phyloP scores from a whole-genome alignment of 2,888 invertebrate genomes.

The Morpho helenor region DNA sequence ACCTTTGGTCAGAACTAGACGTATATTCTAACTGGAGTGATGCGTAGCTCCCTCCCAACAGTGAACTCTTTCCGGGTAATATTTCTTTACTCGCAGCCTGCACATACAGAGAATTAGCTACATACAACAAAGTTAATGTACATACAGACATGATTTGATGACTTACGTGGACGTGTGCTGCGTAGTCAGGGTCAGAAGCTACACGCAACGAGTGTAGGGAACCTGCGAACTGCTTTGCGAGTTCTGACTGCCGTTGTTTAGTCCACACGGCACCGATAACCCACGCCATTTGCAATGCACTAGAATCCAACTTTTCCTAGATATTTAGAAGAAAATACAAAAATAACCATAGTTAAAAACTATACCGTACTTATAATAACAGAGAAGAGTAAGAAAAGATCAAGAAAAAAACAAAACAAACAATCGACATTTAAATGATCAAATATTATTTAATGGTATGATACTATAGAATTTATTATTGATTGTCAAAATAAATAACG shows the following conservation, averaged over 20 bases:
- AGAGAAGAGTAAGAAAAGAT: too few species aligned
- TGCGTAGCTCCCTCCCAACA: conserved; percentile 57
- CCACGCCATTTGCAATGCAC: conserved; percentile 84
- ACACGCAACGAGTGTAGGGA: conserved; percentile 79
- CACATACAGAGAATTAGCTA: background rate
- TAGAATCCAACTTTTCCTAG: conserved; percentile 71
- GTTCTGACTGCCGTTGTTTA: conserved; percentile 78
- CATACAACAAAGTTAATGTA: too few species aligned
- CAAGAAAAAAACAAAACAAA: too few species aligned
- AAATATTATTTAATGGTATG: too few species aligned
- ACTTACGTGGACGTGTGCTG: conserved; percentile 49
- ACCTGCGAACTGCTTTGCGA: conserved; percentile 80
- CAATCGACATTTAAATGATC: too few species aligned
- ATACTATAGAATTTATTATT: too few species aligned
- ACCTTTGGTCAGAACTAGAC: conserved; percentile 70
- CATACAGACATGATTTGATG: too few species aligned
- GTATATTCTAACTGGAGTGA: conserved; percentile 68
- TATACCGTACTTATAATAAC: too few species aligned
- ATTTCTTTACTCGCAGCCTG: conserved; percentile 68
- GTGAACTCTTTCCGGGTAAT: conserved; percentile 59
- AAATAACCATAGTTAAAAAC: background rate
- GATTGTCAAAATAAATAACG: too few species aligned
- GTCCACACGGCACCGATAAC: conserved; percentile 83
- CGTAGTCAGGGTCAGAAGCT: conserved; percentile 79
- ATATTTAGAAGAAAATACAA: background rate